Base-by-base conservation (phyloP, 2,797 vertebrate genomes). In the Catharus ustulatus region DNA sequence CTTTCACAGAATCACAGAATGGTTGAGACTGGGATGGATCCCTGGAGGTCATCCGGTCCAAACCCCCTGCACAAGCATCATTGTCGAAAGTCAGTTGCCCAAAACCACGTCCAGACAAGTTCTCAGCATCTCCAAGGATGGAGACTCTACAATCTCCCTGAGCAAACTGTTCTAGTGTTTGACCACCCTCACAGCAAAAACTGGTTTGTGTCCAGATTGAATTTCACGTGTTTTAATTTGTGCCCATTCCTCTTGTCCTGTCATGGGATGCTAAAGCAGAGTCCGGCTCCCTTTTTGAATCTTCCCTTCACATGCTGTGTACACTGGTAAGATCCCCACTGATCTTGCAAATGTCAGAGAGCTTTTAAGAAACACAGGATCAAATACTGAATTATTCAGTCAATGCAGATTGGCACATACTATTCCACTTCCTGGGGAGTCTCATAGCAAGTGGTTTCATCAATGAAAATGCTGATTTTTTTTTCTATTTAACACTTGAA, bases 51-150 rank as follows among this genome's bases (percentile, higher is more conserved):
- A 58, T 8, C 40, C 20, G 6, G 27, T 59, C 19, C 46, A 72
- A 42, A 1, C 1, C 3, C 27, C 18, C 24, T 10, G 18, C 26
- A 38, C 6, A 72, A 61, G 66, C 20, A 68, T 49, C 4, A 5
- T 1, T 4, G 10, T 22, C 0, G 0, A 87, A 13, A 82, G 32
- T 22, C 1, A 0, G 21, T 0, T 63, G 55, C 27, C 32, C 58
- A 75, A 74, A 45, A 63, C 29, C 9, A 40, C 0, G 1, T 45
- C 22, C 64, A 68, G 34, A 55, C 1, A 11, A 19, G 22, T 55
- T 52, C 38, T 22, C 16, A 64, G 6, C 30, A 45, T 18, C 32
- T 63, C 24, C 46, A 85, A 30, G 52, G 26, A 81, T 0, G 0
- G 34, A 87, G 26, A 62, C 32, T 85, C 45, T 21, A 69, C 26